phyloP scores from a whole-genome alignment of 1,140 invertebrate genomes.

The Sitophilus oryzae region DNA sequence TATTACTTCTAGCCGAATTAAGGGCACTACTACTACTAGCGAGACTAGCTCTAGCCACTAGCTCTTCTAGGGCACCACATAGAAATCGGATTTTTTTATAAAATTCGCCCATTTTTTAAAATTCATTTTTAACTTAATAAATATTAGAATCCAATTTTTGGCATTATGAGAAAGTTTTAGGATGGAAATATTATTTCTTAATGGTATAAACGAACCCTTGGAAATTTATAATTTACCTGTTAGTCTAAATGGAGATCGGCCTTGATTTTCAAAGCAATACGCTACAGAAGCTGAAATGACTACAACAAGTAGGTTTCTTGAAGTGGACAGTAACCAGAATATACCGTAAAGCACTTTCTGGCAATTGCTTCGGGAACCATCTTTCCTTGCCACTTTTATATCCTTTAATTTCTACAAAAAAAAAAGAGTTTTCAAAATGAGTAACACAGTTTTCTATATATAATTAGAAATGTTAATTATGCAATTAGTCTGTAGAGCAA shows the following conservation, averaged over 20 bases:
- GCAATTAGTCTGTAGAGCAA: too few relatives aligned
- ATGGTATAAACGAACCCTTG: too few relatives aligned
- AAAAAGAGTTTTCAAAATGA: conserved; percentile 5
- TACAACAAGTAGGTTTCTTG: conserved; percentile 72
- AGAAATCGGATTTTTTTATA: too few relatives aligned
- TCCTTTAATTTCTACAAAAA: conserved; percentile 65
- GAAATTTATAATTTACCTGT: conserved; percentile 60
- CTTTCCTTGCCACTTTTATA: conserved; percentile 49
- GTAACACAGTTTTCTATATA: neutral
- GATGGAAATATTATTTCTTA: too few relatives aligned
- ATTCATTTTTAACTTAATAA: too few relatives aligned
- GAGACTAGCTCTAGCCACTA: too few relatives aligned
- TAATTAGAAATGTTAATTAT: neutral
- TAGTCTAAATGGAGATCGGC: conserved; percentile 59
- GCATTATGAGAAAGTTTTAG: too few relatives aligned
- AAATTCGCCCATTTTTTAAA: too few relatives aligned
- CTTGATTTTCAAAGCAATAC: conserved; percentile 56
- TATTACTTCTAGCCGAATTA: too few relatives aligned
- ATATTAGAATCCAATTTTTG: too few relatives aligned
- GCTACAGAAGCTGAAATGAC: conserved; percentile 61
- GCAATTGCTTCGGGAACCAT: conserved; percentile 44
- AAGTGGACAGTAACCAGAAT: conserved; percentile 69
- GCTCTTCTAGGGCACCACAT: too few relatives aligned
- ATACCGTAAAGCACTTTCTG: conserved; percentile 49
- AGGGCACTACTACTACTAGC: too few relatives aligned